A percentile compares a stretch with the other conserved stretches of the same genome.
These are phyloP conservation scores for Lepidocyrtinus sp. DNA, from an alignment of 2,888 invertebrate species.

Conservation along the genomic window DNA sequence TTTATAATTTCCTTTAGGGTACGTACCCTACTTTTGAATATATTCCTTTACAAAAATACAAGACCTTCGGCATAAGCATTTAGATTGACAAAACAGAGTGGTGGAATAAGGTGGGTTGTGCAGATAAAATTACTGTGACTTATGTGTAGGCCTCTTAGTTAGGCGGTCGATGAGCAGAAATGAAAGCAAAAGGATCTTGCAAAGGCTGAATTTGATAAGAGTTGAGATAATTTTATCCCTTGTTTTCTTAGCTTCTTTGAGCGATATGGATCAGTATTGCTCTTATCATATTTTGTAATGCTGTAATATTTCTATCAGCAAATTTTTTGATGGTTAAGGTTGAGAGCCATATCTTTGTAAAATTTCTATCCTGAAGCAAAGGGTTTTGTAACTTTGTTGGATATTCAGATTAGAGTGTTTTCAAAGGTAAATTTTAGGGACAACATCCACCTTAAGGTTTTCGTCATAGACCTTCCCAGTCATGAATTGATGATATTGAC, in stretches of 20 bases:
- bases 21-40: too few relatives aligned
- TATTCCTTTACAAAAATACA: too few relatives aligned
- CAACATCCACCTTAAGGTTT: too few relatives aligned
- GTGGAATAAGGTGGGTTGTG: constrained; percentile 23
- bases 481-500: too few relatives aligned
- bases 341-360: neutral
- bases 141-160: too few relatives aligned
- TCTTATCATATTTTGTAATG: neutral
- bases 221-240: neutral
- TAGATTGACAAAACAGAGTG: neutral
- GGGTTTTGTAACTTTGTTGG: neutral
- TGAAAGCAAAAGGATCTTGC: neutral
- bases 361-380: neutral
- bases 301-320: neutral
- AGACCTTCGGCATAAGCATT: too few relatives aligned
- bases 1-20: constrained; percentile 44
- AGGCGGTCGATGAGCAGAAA: neutral
- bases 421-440: neutral
- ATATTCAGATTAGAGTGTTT: neutral
- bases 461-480: too few relatives aligned
- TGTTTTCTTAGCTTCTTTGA: neutral
- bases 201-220: constrained; percentile 15
- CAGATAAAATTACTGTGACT: constrained; percentile 32
- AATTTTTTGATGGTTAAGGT: neutral
- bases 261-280: neutral